A percentile compares a stretch with the other conserved stretches of the same genome.
phyloP scores from a whole-genome alignment of 2,113 vertebrate species.

The Sardina pilchardus region DNA sequence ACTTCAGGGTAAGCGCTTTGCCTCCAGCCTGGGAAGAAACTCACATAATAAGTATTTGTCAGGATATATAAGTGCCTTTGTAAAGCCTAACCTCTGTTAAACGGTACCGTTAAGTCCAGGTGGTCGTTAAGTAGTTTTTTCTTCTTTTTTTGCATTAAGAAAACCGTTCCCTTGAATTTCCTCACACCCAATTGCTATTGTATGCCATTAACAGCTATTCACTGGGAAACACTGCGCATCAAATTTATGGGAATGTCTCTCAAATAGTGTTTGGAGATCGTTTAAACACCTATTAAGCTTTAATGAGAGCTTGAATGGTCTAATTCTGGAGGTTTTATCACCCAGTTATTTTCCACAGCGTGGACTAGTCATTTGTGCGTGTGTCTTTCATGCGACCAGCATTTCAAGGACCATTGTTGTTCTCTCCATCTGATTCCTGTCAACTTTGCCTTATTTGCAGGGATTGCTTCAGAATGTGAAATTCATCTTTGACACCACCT shows the following conservation, averaged over 20 bases:
- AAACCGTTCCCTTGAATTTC: not conserved
- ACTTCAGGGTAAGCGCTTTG: slow-evolving; percentile 84
- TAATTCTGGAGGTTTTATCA: not conserved
- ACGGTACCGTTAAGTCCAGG: not conserved
- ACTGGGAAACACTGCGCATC: not conserved
- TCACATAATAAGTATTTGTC: not conserved
- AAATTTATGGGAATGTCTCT: not conserved
- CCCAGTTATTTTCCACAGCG: not conserved
- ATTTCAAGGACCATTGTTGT: slow-evolving; percentile 4
- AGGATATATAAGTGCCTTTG: not conserved
- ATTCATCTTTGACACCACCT: slow-evolving; percentile 83
- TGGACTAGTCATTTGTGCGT: not conserved
- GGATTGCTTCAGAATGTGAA: slow-evolving; percentile 89
- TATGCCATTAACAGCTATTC: not conserved
- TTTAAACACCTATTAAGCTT: not conserved
- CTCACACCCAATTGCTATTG: not conserved
- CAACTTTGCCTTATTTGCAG: slow-evolving; percentile 65
- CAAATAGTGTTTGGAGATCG: not conserved
- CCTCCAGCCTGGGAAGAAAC: not conserved
- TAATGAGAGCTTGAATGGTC: not conserved
- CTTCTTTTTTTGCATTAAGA: not conserved
- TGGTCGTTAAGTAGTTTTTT: not conserved
- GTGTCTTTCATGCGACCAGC: not conserved
- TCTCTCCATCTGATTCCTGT: not conserved
- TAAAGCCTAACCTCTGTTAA: not conserved